Conservation (phyloP, 2,113 vertebrate genomes). For the Rhodinocichla rosea region DNA sequence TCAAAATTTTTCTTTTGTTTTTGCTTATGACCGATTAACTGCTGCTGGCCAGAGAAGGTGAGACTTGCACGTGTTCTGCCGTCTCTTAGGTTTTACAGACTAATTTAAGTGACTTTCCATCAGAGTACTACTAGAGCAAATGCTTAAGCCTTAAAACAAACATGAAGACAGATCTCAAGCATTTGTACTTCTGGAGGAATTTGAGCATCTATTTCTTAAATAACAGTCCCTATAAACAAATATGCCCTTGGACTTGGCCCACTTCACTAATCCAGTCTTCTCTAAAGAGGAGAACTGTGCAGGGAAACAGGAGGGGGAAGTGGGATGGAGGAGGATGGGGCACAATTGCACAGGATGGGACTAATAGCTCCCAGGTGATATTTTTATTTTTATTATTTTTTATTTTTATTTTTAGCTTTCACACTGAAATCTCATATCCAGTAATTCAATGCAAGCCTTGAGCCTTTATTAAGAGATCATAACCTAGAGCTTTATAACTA, state of each 20-base stretch:
- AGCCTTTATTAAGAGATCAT: not conserved
- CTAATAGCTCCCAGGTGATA: not conserved
- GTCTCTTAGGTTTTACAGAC: not conserved
- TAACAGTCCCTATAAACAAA: not conserved
- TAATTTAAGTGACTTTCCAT: not conserved
- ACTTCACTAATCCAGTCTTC: not conserved
- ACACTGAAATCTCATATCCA: not conserved
- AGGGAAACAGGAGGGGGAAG: not conserved
- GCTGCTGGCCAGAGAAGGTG: not conserved
- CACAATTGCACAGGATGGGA: too few relatives aligned
- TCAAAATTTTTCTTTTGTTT: not conserved
- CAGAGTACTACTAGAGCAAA: not conserved
- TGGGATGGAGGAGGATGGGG: rapidly evolving
- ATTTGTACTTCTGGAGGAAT: not conserved
- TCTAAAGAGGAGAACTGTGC: not conserved
- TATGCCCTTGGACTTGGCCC: not conserved
- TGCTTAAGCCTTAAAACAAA: not conserved
- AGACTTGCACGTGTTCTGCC: not conserved
- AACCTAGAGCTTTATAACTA: not conserved
- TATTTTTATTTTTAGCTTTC: not conserved
- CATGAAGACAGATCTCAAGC: not conserved
- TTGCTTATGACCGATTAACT: not conserved
- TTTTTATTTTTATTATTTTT: too few relatives aligned
- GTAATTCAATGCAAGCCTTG: not conserved
- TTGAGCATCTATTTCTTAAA: not conserved